Conservation (phyloP, 1,140 invertebrate genomes). For the Caerostris darwini region DNA sequence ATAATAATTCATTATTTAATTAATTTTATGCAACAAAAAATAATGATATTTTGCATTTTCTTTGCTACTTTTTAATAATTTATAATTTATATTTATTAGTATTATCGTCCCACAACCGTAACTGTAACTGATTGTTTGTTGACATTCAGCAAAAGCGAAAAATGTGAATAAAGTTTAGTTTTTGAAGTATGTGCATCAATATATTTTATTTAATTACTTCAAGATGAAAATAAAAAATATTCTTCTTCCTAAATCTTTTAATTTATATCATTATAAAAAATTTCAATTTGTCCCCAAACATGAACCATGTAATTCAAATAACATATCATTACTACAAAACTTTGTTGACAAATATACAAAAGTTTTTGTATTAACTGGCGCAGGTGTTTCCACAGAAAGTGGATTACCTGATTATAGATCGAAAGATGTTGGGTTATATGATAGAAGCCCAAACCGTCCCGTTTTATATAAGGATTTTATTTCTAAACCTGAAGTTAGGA, state of each 20-base stretch:
- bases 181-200: not conserved
- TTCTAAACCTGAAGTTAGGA: conserved; percentile 86
- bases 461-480: conserved; percentile 83
- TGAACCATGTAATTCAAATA: conserved; percentile 81
- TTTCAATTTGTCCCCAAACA: conserved; percentile 78
- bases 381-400: conserved; percentile 90
- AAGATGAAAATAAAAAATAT: conserved; percentile 24
- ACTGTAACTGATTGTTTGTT: conserved; percentile 49
- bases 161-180: not conserved
- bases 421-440: conserved; percentile 94
- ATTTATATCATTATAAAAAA: not conserved
- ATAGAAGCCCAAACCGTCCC: conserved; percentile 90
- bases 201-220: not conserved
- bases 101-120: not conserved
- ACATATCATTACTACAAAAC: conserved; percentile 86
- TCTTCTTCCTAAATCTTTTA: not conserved
- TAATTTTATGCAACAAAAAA: not conserved
- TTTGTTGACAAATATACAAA: conserved; percentile 84
- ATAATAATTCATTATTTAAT: not conserved
- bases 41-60: not conserved
- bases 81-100: not conserved
- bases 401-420: conserved; percentile 93
- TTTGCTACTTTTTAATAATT: not conserved
- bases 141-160: not conserved
- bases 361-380: conserved; percentile 88